Percentiles rank a stretch among this genome's conserved stretches.
These are phyloP conservation scores for Sminthurides aquaticus DNA, from an alignment of 2,888 invertebrate genomes.

Conservation along the genomic window DNA sequence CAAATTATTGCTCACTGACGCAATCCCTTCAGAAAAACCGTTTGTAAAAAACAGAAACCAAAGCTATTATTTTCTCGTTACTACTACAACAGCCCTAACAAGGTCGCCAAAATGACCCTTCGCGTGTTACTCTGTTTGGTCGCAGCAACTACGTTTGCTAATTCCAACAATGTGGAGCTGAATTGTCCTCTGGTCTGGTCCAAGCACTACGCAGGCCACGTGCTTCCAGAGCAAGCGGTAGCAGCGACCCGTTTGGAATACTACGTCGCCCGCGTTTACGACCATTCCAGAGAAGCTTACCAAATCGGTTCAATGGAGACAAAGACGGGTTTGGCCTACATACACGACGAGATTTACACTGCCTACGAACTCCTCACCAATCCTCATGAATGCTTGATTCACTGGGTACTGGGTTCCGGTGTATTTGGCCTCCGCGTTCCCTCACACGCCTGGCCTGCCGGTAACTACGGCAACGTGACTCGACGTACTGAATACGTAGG, in stretches of 20 bases:
- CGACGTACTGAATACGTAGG: neutral
- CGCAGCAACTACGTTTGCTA: no score
- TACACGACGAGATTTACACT: neutral
- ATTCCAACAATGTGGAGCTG: no score
- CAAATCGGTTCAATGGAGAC: neutral
- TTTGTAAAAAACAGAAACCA: no score
- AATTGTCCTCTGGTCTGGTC: neutral
- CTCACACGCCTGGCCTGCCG: neutral
- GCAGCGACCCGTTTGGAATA: neutral
- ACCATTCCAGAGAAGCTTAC: neutral
- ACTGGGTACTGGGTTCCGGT: neutral
- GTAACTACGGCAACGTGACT: neutral
- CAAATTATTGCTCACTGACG: no score
- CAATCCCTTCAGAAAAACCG: no score
- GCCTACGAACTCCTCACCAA: neutral
- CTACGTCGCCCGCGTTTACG: neutral
- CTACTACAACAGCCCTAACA: no score
- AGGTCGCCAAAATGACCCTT: no score
- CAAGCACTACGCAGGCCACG: neutral
- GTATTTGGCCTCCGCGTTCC: neutral
- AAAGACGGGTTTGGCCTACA: neutral
- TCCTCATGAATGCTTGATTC: neutral
- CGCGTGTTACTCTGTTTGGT: no score
- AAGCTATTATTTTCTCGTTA: no score
- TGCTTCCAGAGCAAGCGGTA: neutral